A percentile compares a stretch with the other conserved stretches of the same genome.
Conservation (phyloP, 2,888 invertebrate species). For the Dermolepida albohirtum region DNA sequence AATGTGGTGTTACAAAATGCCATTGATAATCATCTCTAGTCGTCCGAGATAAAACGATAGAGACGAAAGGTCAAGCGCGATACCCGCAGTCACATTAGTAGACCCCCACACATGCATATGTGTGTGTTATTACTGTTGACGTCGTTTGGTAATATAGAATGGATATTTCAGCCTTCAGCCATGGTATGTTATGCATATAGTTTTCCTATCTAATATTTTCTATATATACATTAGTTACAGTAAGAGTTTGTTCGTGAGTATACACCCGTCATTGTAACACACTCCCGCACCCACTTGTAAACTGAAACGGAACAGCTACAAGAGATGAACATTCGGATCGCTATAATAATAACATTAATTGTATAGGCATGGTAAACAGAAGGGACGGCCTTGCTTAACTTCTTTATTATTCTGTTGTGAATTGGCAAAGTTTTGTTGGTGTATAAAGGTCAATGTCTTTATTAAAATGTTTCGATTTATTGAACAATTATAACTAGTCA, state of each 20-base stretch:
- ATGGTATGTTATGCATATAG: constrained; percentile 15
- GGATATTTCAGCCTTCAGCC: constrained; percentile 24
- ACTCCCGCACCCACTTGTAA: constrained; percentile 32
- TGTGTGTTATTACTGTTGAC: constrained; percentile 29
- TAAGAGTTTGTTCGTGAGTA: constrained; percentile 31
- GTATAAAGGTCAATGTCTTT: constrained; percentile 22
- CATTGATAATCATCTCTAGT: constrained; percentile 42
- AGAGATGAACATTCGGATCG: constrained; percentile 31
- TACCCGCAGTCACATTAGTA: constrained; percentile 30
- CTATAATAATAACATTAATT: constrained; percentile 29
- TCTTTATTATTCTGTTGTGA: constrained; percentile 9
- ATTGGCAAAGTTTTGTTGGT: background rate
- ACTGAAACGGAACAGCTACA: constrained; percentile 30
- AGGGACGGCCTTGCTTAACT: constrained; percentile 19
- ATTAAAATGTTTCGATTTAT: background rate
- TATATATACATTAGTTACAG: constrained; percentile 32
- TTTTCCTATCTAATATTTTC: constrained; percentile 30
- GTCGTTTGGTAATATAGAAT: constrained; percentile 27
- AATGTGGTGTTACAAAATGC: constrained; percentile 42
- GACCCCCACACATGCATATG: constrained; percentile 14
- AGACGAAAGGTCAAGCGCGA: constrained; percentile 33
- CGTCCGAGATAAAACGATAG: constrained; percentile 36
- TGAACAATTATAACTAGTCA: too few relatives aligned
- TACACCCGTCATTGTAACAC: constrained; percentile 36
- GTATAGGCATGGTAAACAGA: constrained; percentile 29